Percentiles rank a stretch among this genome's conserved stretches.
Evolutionary conservation across 2,888 invertebrate species (phyloP).

Genomic region (Sarcophaga subvicina): DNA sequence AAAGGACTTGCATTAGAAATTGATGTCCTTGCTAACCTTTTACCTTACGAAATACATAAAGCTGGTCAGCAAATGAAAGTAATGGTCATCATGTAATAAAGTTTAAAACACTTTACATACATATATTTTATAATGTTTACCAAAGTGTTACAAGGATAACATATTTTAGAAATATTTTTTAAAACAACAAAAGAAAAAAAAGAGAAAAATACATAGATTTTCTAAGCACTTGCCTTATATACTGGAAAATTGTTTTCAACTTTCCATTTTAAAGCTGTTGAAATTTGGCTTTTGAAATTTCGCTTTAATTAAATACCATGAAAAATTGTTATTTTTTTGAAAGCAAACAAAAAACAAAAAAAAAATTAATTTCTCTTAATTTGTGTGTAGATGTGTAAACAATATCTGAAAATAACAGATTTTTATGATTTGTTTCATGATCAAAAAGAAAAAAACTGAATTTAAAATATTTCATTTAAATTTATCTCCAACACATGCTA

Average conservation of each 20-base stretch:
- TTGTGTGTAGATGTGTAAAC: slow-evolving; percentile 15
- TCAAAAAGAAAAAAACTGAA: neutral
- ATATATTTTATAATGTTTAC: neutral
- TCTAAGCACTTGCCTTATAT: neutral
- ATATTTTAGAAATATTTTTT: slow-evolving; percentile 11
- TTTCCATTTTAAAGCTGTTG: neutral
- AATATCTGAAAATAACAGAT: slow-evolving; percentile 17
- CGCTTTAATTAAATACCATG: neutral
- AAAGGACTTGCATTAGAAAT: slow-evolving; percentile 38
- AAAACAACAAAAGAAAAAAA: too few species aligned
- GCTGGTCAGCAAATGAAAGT: slow-evolving; percentile 31
- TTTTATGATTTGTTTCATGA: slow-evolving; percentile 40
- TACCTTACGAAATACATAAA: neutral
- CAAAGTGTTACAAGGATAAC: slow-evolving; percentile 44
- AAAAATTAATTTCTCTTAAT: neutral
- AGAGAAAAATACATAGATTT: too few species aligned
- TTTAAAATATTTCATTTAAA: slow-evolving; percentile 25
- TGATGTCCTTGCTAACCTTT: slow-evolving; percentile 6
- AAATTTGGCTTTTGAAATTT: slow-evolving; percentile 14
- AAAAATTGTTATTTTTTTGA: neutral
- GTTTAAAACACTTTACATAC: slow-evolving; percentile 27
- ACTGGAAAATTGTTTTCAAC: slow-evolving; percentile 8
- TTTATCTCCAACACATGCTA: slow-evolving; percentile 27
- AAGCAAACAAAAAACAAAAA: neutral
- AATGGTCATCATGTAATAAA: slow-evolving; percentile 50